phyloP scores from a whole-genome alignment of 2,797 vertebrate genomes.

The Podarcis siculus region DNA sequence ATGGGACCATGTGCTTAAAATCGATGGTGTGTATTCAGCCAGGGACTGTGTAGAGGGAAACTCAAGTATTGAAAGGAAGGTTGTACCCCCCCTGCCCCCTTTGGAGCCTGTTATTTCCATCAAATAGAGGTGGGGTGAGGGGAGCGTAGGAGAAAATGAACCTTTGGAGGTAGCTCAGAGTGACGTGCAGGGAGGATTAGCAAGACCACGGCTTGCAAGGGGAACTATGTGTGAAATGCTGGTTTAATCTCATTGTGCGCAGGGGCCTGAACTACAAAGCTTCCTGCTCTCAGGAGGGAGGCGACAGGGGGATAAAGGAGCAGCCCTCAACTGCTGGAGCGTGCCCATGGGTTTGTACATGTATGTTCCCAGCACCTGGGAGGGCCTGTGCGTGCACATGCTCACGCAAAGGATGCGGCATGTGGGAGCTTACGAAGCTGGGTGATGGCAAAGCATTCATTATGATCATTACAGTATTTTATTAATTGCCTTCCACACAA shows the following conservation, averaged over 20 bases:
- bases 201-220: not conserved
- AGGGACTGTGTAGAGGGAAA: not conserved
- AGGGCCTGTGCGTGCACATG: not conserved
- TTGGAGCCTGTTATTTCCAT: not conserved
- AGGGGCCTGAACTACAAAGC: not conserved
- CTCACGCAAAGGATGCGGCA: too few relatives aligned
- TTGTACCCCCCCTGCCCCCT: too few relatives aligned
- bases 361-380: not conserved
- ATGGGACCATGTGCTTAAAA: too few relatives aligned
- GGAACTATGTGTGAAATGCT: conserved; percentile 18
- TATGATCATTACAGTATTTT: too few relatives aligned
- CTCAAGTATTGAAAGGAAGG: not conserved
- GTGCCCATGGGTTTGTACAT: not conserved
- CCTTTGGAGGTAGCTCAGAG: not conserved
- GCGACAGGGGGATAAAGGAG: not conserved
- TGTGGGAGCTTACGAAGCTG: too few relatives aligned
- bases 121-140: too few relatives aligned
- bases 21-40: not conserved
- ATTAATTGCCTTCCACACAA: too few relatives aligned
- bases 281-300: not conserved
- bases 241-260: conserved; percentile 5
- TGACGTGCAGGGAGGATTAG: conserved; percentile 10
- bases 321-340: not conserved
- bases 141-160: not conserved
- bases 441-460: too few relatives aligned